These are phyloP conservation scores for Megaustenia siamemsis DNA, from an alignment of 2,888 invertebrate genomes.

Conservation along the genomic window DNA sequence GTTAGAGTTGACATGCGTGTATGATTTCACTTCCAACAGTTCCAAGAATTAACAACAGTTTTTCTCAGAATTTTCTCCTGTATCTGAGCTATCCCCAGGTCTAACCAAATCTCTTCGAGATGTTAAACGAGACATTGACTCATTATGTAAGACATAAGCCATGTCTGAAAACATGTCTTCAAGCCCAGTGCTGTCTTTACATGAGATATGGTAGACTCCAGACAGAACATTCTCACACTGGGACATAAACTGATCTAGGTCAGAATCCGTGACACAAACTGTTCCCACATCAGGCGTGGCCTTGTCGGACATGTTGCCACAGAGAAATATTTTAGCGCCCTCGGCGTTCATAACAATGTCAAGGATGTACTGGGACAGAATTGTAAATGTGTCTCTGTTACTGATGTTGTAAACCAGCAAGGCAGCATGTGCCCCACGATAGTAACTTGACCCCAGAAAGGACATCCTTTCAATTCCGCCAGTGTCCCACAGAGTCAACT, in stretches of 20 bases:
- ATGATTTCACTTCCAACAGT: too few species aligned
- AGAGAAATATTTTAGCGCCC: constrained; percentile 95
- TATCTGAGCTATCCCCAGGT: constrained; percentile 67
- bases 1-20: too few species aligned
- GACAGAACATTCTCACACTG: constrained; percentile 94
- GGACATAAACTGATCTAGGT: constrained; percentile 91
- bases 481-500: constrained; percentile 97
- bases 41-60: constrained; percentile 68
- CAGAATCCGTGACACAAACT: constrained; percentile 87
- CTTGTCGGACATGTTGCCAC: constrained; percentile 94
- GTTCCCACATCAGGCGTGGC: constrained; percentile 84
- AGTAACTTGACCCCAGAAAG: constrained; percentile 95
- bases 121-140: constrained; percentile 70
- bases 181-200: constrained; percentile 91
- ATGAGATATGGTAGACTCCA: constrained; percentile 93
- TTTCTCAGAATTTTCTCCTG: constrained; percentile 57
- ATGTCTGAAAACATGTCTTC: constrained; percentile 95
- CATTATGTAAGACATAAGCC: constrained; percentile 81
- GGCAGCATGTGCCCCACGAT: constrained; percentile 96
- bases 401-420: constrained; percentile 94
- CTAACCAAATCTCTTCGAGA: constrained; percentile 67
- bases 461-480: constrained; percentile 98
- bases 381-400: constrained; percentile 94
- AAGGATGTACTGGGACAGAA: constrained; percentile 92
- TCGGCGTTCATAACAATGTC: constrained; percentile 92